These are phyloP conservation scores for Tipula lateralis DNA, from an alignment of 2,888 invertebrate genomes.

Conservation along the genomic window DNA sequence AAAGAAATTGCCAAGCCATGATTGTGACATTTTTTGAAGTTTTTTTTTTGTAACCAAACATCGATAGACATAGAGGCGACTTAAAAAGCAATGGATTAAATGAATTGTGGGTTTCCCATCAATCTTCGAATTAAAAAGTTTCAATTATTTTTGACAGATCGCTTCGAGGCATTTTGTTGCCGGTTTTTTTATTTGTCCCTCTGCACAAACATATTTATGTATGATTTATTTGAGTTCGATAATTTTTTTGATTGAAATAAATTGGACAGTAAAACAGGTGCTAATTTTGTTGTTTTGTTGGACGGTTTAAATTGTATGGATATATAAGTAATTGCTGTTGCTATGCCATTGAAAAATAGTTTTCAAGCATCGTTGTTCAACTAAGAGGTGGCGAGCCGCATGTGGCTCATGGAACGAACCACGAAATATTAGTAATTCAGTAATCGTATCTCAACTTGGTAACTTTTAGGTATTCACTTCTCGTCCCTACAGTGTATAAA, in stretches of 20 bases:
- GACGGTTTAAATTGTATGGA: not conserved
- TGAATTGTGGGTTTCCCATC: not conserved
- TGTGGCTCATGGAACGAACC: too few relatives aligned
- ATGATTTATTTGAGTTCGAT: not conserved
- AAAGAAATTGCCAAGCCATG: constrained; percentile 1
- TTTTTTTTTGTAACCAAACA: not conserved
- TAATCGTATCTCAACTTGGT: too few relatives aligned
- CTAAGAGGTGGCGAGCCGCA: too few relatives aligned
- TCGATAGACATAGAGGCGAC: not conserved
- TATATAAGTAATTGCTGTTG: not conserved
- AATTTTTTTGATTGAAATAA: not conserved
- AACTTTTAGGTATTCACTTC: too few relatives aligned
- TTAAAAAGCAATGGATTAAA: not conserved
- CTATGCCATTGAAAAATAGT: too few relatives aligned
- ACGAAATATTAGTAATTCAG: too few relatives aligned
- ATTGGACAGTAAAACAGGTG: not conserved
- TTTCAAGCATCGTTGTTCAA: too few relatives aligned
- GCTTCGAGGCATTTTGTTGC: not conserved
- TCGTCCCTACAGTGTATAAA: too few relatives aligned
- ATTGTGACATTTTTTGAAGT: not conserved
- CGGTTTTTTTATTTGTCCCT: not conserved
- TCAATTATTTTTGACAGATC: not conserved
- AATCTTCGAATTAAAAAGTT: not conserved
- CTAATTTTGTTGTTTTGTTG: not conserved
- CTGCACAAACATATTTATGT: not conserved